phyloP scores from a whole-genome alignment of 2,888 invertebrate genomes.

The Ectemnius cavifrons region DNA sequence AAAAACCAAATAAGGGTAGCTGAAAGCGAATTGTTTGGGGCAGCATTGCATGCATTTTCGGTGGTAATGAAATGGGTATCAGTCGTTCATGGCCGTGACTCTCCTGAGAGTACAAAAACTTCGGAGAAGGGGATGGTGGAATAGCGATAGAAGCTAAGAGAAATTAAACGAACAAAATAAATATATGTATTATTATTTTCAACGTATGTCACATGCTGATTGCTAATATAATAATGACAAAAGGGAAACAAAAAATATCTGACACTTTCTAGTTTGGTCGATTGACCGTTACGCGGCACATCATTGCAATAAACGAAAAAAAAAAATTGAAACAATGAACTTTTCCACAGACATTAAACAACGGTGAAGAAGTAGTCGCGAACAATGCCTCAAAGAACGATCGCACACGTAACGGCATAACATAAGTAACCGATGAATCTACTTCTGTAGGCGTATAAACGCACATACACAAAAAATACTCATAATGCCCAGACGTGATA shows the following conservation, averaged over 20 bases:
- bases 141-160: constrained; percentile 56
- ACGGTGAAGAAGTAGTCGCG: constrained; percentile 34
- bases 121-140: constrained; percentile 8
- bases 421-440: neutral
- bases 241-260: constrained; percentile 49
- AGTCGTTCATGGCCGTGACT: too few species aligned
- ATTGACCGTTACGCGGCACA: constrained; percentile 41
- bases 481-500: constrained; percentile 40
- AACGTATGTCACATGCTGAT: constrained; percentile 66
- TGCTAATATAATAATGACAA: constrained; percentile 45
- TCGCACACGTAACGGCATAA: constrained; percentile 41
- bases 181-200: constrained; percentile 69
- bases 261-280: neutral
- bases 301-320: constrained; percentile 16
- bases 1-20: too few species aligned
- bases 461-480: constrained; percentile 7
- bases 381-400: constrained; percentile 44
- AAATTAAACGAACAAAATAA: constrained; percentile 72
- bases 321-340: constrained; percentile 23
- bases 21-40: too few species aligned
- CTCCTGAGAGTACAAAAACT: too few species aligned
- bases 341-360: constrained; percentile 35
- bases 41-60: too few species aligned
- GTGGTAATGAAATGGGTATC: too few species aligned
- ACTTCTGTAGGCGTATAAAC: constrained; percentile 29